Evolutionary conservation across 2,113 vertebrate species (phyloP), one percentile per base, ranked within the genome.

Genomic region (Girardinichthys multiradiatus): DNA sequence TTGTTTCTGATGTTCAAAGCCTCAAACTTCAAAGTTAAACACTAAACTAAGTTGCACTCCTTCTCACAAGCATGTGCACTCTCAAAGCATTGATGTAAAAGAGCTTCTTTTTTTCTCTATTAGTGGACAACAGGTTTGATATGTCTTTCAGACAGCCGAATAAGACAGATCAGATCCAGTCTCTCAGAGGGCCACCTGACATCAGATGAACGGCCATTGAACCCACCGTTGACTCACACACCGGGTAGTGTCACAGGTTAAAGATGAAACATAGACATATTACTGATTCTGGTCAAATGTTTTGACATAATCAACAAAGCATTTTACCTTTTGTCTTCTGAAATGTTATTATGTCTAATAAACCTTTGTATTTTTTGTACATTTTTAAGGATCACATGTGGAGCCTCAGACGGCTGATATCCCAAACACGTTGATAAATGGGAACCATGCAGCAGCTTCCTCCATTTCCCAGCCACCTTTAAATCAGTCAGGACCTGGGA

Each of bases 401-500:
- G 96, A 96, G 4, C 76, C 92, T 21, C 86, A 93, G 10, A 51
- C 82, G 33, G 74, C 80, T 0, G 84, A 93, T 5, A 76, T 82
- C 17, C 82, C 94, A 5, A 77, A 88, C 35, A 75, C 91, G 4
- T 62, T 90, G 83, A 93, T 94, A 86, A 97, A 96, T 10, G 95
- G 94, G 84, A 95, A 83, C 81, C 95, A 96, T 28, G 92, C 70
- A 29, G 81, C 66, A 29, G 80, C 68, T 76, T 77, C 93, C 6
- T 89, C 94, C 19, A 89, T 90, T 66, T 69, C 79, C 17, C 95
- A 95, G 61, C 94, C 92, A 2, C 4, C 94, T 79, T 68, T 76
- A 64, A 95, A 93, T 66, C 94, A 89, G 51, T 66, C 91, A 19
- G 92, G 82, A n/a, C 89, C 92, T 60, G 90, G 93, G 1, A 96